A percentile compares a stretch with the other conserved stretches of the same genome.
phyloP scores from a whole-genome alignment of 2,113 vertebrate species.

The Crotalus helleri region DNA sequence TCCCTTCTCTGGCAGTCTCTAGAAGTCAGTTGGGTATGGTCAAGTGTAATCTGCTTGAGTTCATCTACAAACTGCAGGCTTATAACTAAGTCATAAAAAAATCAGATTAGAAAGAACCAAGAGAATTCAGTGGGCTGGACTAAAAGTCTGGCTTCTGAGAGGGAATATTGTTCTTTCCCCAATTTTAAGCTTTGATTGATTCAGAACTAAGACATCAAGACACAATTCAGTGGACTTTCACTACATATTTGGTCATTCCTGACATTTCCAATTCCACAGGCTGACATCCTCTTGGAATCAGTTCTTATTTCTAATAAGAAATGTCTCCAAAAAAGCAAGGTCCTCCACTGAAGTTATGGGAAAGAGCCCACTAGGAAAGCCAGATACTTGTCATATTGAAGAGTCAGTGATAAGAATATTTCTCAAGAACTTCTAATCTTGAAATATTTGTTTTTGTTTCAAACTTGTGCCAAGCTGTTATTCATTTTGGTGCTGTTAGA shows the following conservation, averaged over 20 bases:
- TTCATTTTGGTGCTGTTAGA: slow-evolving; percentile 35
- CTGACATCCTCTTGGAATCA: neutral
- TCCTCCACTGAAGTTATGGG: neutral
- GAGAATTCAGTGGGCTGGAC: neutral
- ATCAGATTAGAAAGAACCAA: neutral
- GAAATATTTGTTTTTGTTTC: slow-evolving; percentile 47
- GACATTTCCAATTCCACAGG: neutral
- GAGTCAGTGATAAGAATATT: slow-evolving; percentile 55
- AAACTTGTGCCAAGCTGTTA: slow-evolving; percentile 16
- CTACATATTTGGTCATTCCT: neutral
- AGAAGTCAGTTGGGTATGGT: neutral
- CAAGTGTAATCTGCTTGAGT: neutral
- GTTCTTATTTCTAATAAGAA: neutral
- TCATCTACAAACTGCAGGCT: neutral
- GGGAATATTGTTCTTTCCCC: neutral
- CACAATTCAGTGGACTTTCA: neutral
- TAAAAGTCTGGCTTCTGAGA: neutral
- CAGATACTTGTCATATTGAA: slow-evolving; percentile 42
- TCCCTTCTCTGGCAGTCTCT: neutral
- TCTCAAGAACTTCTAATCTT: slow-evolving; percentile 56
- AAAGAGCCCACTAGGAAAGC: slow-evolving; percentile 15
- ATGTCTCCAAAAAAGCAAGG: neutral
- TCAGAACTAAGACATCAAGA: neutral
- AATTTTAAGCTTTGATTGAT: neutral
- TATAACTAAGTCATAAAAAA: neutral